A percentile compares a stretch with the other conserved stretches of the same genome.
Evolutionary conservation across 2,113 vertebrate species (phyloP).

Genomic region (Bostrychus sinensis): DNA sequence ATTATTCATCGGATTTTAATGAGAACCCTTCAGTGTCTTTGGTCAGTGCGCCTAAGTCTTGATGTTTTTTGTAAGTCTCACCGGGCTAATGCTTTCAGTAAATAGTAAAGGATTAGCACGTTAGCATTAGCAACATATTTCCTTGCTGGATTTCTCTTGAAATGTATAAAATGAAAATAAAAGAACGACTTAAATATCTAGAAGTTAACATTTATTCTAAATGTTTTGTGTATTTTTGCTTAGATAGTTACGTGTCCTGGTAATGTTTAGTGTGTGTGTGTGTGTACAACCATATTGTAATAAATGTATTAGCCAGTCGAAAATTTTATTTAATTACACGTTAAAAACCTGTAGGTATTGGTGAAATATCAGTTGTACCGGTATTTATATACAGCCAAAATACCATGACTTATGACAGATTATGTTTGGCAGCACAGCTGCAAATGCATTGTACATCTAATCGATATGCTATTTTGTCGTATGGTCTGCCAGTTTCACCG

Average conservation of each 20-base stretch:
- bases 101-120: conserved; percentile 28
- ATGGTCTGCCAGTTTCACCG: neutral
- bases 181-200: conserved; percentile 36
- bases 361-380: no score
- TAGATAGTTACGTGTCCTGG: no score
- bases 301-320: no score
- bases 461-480: no score
- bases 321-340: no score
- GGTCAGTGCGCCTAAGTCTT: neutral
- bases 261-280: no score
- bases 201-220: neutral
- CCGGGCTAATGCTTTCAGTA: conserved; percentile 13
- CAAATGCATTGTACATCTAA: neutral
- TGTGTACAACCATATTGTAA: no score
- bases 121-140: conserved; percentile 12
- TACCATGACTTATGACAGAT: neutral
- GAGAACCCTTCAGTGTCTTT: neutral
- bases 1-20: neutral
- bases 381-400: no score
- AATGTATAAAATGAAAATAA: neutral
- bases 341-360: no score
- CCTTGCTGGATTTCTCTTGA: neutral
- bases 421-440: neutral
- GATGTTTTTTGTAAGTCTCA: conserved; percentile 1
- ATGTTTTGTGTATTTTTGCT: no score